A percentile compares a stretch with the other conserved stretches of the same genome.
phyloP scores from a whole-genome alignment of 2,888 invertebrate species.

The Cylindroiulus punctatus region DNA sequence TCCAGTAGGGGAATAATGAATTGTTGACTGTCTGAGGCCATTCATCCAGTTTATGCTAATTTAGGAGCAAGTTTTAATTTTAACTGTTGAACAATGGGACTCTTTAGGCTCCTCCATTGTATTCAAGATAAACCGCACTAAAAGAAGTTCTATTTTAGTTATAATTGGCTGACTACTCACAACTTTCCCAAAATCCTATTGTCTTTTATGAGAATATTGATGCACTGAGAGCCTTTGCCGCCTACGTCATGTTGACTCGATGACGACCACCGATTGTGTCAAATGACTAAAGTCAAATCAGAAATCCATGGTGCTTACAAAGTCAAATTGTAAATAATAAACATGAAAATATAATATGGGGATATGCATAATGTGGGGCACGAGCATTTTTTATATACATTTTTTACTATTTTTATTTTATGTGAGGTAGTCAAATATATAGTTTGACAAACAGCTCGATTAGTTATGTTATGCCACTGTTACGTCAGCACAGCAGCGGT shows the following conservation, averaged over 20 bases:
- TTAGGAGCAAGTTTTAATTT: not conserved
- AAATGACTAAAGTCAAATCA: not conserved
- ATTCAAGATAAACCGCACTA: not conserved
- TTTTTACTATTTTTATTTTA: not conserved
- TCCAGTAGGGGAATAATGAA: not conserved
- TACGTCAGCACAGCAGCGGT: not conserved
- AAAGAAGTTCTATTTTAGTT: not conserved
- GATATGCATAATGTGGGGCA: too few relatives aligned
- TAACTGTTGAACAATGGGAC: not conserved
- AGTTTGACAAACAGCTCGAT: not conserved
- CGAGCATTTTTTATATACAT: not conserved
- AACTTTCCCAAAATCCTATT: not conserved
- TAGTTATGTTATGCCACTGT: not conserved
- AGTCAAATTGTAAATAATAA: too few relatives aligned
- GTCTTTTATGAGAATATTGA: not conserved
- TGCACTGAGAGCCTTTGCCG: not conserved
- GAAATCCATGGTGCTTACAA: too few relatives aligned
- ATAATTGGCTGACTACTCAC: not conserved
- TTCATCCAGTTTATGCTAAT: constrained; percentile 2
- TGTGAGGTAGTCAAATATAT: not conserved
- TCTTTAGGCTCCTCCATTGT: not conserved
- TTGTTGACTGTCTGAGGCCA: not conserved
- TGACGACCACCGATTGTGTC: not conserved
- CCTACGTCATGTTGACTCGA: not conserved
- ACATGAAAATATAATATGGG: too few relatives aligned